These are phyloP conservation scores for Uropsilus gracilis DNA, from an alignment of 2,113 vertebrate species.

Conservation along the genomic window DNA sequence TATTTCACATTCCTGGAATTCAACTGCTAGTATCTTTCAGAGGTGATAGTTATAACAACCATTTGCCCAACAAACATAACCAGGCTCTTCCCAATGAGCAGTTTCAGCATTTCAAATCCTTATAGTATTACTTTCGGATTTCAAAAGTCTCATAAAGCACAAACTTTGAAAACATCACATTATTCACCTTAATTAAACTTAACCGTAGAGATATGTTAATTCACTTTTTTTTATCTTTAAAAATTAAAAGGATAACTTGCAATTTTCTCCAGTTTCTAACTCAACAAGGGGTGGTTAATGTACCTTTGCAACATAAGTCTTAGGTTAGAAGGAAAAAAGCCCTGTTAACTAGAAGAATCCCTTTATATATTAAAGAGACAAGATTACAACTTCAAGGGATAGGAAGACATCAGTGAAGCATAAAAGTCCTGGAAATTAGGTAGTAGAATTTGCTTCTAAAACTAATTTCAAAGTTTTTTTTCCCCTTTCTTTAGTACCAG, in stretches of 20 bases:
- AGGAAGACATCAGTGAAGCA: neutral
- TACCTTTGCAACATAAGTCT: neutral
- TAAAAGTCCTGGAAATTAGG: slow-evolving; percentile 5
- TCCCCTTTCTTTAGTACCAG: neutral
- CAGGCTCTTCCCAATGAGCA: neutral
- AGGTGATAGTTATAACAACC: slow-evolving; percentile 43
- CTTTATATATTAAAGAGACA: neutral
- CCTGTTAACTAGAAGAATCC: neutral
- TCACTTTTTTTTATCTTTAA: slow-evolving; percentile 26
- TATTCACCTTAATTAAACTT: neutral
- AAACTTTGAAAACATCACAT: slow-evolving; percentile 27
- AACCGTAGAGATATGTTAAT: neutral
- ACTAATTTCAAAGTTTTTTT: slow-evolving; percentile 47
- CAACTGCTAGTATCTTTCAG: neutral
- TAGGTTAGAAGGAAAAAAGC: neutral
- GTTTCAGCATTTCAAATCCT: slow-evolving; percentile 45
- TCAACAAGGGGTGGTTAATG: neutral
- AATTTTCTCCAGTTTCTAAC: slow-evolving; percentile 39
- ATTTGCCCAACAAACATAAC: slow-evolving; percentile 33
- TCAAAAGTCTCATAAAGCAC: neutral
- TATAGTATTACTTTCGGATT: neutral
- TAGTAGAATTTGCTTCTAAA: slow-evolving; percentile 23
- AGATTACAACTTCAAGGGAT: neutral
- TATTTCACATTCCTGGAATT: slow-evolving; percentile 54
- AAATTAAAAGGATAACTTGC: slow-evolving; percentile 7